Conservation (phyloP, 1,140 invertebrate genomes). For the Tetragonula clypearis region DNA sequence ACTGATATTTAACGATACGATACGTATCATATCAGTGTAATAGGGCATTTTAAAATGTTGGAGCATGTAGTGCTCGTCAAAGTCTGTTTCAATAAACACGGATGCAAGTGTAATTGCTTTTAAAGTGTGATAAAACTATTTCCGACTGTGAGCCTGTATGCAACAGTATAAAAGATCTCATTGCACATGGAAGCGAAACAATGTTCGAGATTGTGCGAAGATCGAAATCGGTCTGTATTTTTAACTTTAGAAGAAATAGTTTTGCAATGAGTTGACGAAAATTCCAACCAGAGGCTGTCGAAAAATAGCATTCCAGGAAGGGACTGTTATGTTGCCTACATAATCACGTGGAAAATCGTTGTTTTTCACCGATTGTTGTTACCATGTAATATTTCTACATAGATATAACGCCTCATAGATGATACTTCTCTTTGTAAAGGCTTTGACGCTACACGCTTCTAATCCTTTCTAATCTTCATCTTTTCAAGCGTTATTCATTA, state of each 20-base stretch:
- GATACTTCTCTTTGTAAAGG: too few species aligned
- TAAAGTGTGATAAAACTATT: neutral
- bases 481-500: too few species aligned
- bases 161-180: neutral
- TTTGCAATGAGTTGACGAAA: neutral
- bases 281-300: neutral
- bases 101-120: neutral
- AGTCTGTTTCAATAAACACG: neutral
- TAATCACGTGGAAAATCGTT: neutral
- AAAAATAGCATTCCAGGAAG: neutral
- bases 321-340: accelerated
- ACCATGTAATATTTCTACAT: too few species aligned
- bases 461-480: neutral
- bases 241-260: neutral
- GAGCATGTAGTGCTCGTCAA: neutral
- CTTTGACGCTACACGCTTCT: too few species aligned
- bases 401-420: too few species aligned
- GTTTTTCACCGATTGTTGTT: too few species aligned
- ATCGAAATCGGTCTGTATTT: neutral
- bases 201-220: neutral
- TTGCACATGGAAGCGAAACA: neutral
- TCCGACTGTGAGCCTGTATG: neutral
- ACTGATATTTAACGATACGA: too few species aligned
- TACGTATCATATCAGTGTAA: too few species aligned
- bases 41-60: too few species aligned